Evolutionary conservation across 2,113 vertebrate genomes (phyloP).

Genomic region (Misgurnus mizolepis): DNA sequence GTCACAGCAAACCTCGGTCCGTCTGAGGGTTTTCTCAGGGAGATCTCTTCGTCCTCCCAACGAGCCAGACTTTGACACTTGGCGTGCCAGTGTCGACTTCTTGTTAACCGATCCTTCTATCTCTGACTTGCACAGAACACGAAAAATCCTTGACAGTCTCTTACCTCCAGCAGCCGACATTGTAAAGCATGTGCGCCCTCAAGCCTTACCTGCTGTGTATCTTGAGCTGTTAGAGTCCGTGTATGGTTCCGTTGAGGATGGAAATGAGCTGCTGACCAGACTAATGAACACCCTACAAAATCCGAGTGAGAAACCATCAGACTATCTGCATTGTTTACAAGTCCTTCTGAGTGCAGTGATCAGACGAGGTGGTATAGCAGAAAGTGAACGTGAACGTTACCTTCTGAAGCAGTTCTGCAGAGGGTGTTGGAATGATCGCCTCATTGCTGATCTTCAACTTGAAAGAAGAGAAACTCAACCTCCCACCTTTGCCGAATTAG

Average conservation of each 20-base stretch:
- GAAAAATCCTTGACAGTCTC: not conserved
- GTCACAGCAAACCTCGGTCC: not conserved
- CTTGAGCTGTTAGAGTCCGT: not conserved
- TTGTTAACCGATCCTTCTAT: conserved; percentile 18
- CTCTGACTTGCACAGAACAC: not conserved
- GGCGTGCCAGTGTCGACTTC: conserved; percentile 23
- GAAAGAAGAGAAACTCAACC: not conserved
- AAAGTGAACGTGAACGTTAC: not conserved
- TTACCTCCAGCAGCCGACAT: not conserved
- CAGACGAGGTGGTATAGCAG: not conserved
- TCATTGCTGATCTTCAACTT: conserved; percentile 11
- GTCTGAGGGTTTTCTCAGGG: conserved; percentile 28
- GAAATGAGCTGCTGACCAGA: too few relatives aligned
- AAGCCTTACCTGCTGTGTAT: too few relatives aligned
- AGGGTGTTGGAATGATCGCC: not conserved
- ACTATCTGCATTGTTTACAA: not conserved
- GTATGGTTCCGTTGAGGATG: conserved; percentile 22
- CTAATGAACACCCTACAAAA: not conserved
- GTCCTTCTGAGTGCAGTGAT: not conserved
- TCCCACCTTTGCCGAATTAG: not conserved
- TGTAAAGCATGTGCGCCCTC: too few relatives aligned
- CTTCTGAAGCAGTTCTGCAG: conserved; percentile 22
- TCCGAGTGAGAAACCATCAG: conserved; percentile 2
- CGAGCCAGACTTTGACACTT: conserved; percentile 22
- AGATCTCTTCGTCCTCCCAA: conserved; percentile 7